Base-by-base conservation (phyloP, 2,113 vertebrate species). In the Kryptolebias marmoratus region DNA sequence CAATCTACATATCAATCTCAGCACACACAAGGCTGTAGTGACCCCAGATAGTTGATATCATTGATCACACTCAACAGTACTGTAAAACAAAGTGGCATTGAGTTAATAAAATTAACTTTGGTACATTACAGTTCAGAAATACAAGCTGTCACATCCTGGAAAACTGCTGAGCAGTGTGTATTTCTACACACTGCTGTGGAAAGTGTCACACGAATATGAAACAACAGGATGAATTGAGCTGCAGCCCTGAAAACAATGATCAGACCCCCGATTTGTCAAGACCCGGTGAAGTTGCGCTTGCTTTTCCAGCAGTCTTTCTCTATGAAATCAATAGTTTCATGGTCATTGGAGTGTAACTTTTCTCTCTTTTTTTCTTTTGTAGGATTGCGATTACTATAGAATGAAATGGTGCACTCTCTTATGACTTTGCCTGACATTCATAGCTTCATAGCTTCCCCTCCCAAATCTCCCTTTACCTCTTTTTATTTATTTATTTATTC, bases 311-410 rank as follows among this genome's bases (percentile, higher is more conserved):
- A 78, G 70, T 53, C 77, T 67, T 61, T 80, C 57, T 81, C 59
- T 73, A 76, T 81, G 73, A 92, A 91, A 93, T 92, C 87, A 81
- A 91, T 89, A 89, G 62, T 88, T 90, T 93, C 90, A 86, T 64
- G 81, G 86, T 72, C 84, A 84, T 68, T 77, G 72, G 75, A 83
- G 81, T 84, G 83, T 79, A 79, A 85, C 85, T 85, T 72, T n/a
- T 30, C 62, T 73, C 44, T 58, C 71, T 61, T 78, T 74, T 85
- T 52, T 73, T 80, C 61, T 55, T 50, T 68, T 45, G 68, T 22
- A 42, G 77, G 80, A 79, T 86, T 86, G 75, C 76, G 80, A 88
- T 79, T 56, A 36, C 71, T 76, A 52, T 80, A 61, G 80, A 81
- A 76, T 84, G 71, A 88, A 81, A 90, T 49, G 76, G 49, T 61